phyloP scores from a whole-genome alignment of 53 echinoderm and acorn worm genomes.

The Hippasteria phrygiana region DNA sequence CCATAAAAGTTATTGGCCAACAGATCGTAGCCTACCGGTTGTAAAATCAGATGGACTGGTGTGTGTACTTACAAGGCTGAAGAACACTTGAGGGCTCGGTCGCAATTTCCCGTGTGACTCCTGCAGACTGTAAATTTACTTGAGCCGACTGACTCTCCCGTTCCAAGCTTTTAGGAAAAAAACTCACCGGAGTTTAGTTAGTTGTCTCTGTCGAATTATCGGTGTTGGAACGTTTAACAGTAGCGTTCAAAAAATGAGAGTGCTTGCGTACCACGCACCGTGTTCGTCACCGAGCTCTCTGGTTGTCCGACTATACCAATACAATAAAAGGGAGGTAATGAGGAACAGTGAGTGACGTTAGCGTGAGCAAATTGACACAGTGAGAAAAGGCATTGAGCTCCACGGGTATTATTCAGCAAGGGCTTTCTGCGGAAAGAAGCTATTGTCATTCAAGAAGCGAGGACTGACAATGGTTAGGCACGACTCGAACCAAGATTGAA shows the following conservation, averaged over 20 bases:
- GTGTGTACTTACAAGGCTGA: not conserved
- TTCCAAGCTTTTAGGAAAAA: not conserved
- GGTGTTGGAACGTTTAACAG: not conserved
- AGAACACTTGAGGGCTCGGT: not conserved
- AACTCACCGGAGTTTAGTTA: not conserved
- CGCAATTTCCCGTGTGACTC: not conserved
- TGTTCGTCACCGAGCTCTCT: not conserved
- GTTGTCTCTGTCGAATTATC: not conserved
- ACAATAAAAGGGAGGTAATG: conserved; percentile 41
- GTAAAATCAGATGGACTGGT: not conserved
- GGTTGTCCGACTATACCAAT: not conserved
- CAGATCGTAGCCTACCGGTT: not conserved
- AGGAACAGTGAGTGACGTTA: conserved; percentile 51
- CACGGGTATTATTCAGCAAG: conserved; percentile 4
- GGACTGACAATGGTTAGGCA: conserved; percentile 1
- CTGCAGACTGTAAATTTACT: not conserved
- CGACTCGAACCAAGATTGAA: not conserved
- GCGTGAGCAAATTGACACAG: conserved; percentile 40
- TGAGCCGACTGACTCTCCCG: not conserved
- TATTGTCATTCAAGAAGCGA: conserved; percentile 53
- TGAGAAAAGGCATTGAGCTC: conserved; percentile 9
- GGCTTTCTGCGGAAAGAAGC: conserved; percentile 13
- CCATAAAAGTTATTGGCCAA: not conserved
- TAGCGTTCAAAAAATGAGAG: not conserved
- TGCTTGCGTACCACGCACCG: not conserved